Evolutionary conservation across 2,113 vertebrate species (phyloP), one percentile per base, ranked within the genome.

Genomic region (Phrynosoma blainvillii): DNA sequence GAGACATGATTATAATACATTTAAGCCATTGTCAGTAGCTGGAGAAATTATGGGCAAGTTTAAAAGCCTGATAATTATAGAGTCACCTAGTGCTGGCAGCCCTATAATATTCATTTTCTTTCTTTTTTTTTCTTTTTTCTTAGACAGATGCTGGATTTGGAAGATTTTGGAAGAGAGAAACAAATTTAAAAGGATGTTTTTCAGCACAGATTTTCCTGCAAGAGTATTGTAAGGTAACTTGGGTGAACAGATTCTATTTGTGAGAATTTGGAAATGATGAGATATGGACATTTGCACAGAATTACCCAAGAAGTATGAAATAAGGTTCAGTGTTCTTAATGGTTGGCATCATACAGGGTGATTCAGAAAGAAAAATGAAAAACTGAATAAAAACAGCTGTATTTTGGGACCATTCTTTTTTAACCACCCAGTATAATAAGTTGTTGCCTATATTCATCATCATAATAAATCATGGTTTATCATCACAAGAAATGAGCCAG

Each of bases 31-130:
- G 92, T 92, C 91, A 93, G 92, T 74, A 92, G 93, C 82, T 90
- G 90, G 91, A 89, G 92, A 93, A 95, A 91, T 87, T 20, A 89
- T 47, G 71, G 66, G 84, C 14, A 93, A 85, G 40, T 95, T 92
- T 62, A 92, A 95, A 93, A 89, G 80, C 82, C 75, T 93, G 66
- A 91, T 94, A 91, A 95, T 95, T 93, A 95, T 23, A 93, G 82
- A 88, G 79, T 94, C 93, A 89, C 88, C 79, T 93, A 88, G 36
- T 89, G 89, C 84, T 76, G 88, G 94, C 91, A 93, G 86, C 89
- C 47, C 70, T 52, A 4, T 42, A 77, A 91, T 59, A 84, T 42
- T 84, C 71, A 62, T 89, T 78, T 92, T 87, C 77, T 85, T 25
- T 32, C n/a, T n/a, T n/a, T n/a, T n/a, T n/a, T n/a, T n/a, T n/a